Percentiles rank a stretch among this genome's conserved stretches.
phyloP scores from a whole-genome alignment of 2,797 vertebrate genomes.

The Prionace glauca region DNA sequence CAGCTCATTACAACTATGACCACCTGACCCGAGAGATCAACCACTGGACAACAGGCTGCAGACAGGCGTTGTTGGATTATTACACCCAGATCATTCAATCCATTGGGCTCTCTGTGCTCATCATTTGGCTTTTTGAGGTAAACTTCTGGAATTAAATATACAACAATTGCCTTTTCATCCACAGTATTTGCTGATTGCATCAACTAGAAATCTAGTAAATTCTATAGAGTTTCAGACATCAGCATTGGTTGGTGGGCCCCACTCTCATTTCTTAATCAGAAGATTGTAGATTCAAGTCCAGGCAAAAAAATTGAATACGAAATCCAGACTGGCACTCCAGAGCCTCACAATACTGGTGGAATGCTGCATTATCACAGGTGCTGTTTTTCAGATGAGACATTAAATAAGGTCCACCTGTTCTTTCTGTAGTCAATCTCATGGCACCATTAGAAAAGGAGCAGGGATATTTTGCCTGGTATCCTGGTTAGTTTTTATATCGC shows the following conservation, averaged over 20 bases:
- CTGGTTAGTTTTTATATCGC: not conserved
- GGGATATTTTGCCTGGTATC: not conserved
- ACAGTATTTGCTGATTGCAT: not conserved
- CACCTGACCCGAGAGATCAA: conserved; percentile 76
- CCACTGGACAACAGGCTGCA: conserved; percentile 77
- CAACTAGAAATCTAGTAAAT: not conserved
- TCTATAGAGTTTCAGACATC: not conserved
- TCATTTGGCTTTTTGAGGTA: conserved; percentile 88
- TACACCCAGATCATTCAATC: conserved; percentile 75
- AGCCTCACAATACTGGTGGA: not conserved
- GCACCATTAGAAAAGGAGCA: not conserved
- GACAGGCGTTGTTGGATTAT: conserved; percentile 73
- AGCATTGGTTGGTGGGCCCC: not conserved
- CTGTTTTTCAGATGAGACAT: not conserved
- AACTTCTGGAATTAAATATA: conserved; percentile 40
- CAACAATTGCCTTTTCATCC: not conserved
- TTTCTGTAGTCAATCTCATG: not conserved
- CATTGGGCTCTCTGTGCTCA: conserved; percentile 69
- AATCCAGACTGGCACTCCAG: not conserved
- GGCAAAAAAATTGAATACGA: not conserved
- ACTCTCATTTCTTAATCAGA: not conserved
- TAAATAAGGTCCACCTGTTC: not conserved
- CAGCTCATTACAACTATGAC: conserved; percentile 80
- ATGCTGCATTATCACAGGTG: not conserved
- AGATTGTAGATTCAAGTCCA: not conserved